Evolutionary conservation across 2,888 invertebrate species (phyloP).

Genomic region (Amphipoea oculea): DNA sequence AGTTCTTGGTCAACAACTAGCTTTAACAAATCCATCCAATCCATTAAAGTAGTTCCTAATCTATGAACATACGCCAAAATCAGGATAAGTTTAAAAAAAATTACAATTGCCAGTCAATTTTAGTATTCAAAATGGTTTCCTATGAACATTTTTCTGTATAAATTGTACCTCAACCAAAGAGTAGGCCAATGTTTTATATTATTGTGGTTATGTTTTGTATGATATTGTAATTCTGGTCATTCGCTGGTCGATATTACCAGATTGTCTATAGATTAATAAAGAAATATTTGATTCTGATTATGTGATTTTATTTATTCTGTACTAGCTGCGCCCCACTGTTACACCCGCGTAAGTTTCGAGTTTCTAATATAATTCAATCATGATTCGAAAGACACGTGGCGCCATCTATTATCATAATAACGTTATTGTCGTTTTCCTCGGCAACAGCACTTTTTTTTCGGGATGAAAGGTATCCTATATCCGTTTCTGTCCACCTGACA

Average conservation of each 20-base stretch:
- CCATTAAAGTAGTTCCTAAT: conserved; percentile 28
- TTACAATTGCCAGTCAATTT: conserved; percentile 21
- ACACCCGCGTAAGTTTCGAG: no score
- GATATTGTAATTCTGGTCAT: conserved; percentile 75
- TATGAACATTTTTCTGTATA: conserved; percentile 3
- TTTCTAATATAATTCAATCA: no score
- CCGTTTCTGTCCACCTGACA: no score
- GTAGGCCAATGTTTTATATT: conserved; percentile 60
- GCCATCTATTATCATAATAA: no score
- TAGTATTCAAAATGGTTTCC: conserved; percentile 20
- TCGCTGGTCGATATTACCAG: conserved; percentile 84
- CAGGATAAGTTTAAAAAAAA: background rate
- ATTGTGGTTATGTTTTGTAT: conserved; percentile 58
- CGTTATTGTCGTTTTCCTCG: no score
- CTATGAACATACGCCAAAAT: background rate
- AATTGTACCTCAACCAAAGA: conserved; percentile 60
- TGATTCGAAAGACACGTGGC: no score
- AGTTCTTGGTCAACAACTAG: background rate
- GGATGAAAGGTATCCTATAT: no score
- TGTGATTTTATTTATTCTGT: conserved; percentile 32
- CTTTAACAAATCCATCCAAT: background rate
- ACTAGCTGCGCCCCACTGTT: no score
- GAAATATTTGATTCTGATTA: conserved; percentile 70
- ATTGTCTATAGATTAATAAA: conserved; percentile 78
- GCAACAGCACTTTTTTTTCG: no score